Base-by-base conservation (phyloP, 2,888 invertebrate species). In the Arge pagana region DNA sequence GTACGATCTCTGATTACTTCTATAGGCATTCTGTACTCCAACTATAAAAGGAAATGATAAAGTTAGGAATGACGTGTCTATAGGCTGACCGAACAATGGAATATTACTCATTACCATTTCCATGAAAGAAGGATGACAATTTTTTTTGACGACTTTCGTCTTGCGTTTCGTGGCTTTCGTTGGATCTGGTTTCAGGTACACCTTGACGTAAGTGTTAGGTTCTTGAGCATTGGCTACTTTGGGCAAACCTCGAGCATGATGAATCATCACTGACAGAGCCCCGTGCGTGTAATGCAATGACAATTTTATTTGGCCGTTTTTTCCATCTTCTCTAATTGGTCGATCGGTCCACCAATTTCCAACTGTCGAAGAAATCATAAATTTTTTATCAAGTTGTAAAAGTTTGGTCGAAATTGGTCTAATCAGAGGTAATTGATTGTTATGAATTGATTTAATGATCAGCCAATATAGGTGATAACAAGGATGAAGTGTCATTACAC, bases 101-200 rank as follows among this genome's bases (percentile, higher is more conserved):
- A 37, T 10, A 43, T 50, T 21, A 8, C 39, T 11, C 64, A 70
- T 79, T 78, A 93, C 92, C 90, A 94, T 94, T 82, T 96, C 95
- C 93, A 98, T 97, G 78, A 96, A 98, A 13, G 96, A 95, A 0
- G 98, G 98, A 77, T 96, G 94, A 67, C 93, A 92, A 71, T 92
- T 93, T 61, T 90, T 89, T 65, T 89, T 89, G 1, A 96, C 87
- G 1, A 96, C 92, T 78, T 94, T 92, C 1, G 98, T 98, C 79
- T 99, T 99, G 45, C 95, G 83, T 78, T 99, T 99, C 11, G 97
- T 96, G 60, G 85, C 87, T 78, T 96, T 96, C 50, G 86, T 86
- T 16, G 88, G 87, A 76, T 98, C 97, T 6, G 98, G 97, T 64
- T 93, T 86, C 54, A 99, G 81, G 77, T 98, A 98, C 45, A 89